These are phyloP conservation scores for Protosalanx chinensis DNA, from an alignment of 2,797 vertebrate genomes.

Conservation along the genomic window DNA sequence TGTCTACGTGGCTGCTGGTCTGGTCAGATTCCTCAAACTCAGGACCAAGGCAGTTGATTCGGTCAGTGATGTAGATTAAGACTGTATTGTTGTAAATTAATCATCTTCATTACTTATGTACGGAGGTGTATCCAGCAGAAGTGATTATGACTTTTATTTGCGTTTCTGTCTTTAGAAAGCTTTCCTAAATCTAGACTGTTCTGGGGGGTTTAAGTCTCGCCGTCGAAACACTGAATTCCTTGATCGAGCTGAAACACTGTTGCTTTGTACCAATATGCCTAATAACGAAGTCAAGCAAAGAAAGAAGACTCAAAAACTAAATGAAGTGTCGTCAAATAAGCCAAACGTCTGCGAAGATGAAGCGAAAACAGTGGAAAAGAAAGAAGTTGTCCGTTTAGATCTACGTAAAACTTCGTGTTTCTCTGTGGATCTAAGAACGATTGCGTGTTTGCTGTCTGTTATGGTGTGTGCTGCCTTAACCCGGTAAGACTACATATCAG, in stretches of 20 bases:
- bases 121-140: not conserved
- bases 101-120: not conserved
- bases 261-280: conserved; percentile 57
- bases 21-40: not conserved
- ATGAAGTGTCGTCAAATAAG: conserved; percentile 34
- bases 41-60: not conserved
- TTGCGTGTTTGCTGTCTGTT: conserved; percentile 61
- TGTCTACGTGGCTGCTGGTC: conserved; percentile 10
- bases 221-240: not conserved
- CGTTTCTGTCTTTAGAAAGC: not conserved
- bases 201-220: not conserved
- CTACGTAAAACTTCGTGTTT: conserved; percentile 16
- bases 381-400: conserved; percentile 7
- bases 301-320: conserved; percentile 56
- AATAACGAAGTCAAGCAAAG: conserved; percentile 67
- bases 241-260: not conserved
- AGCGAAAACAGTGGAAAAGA: conserved; percentile 19
- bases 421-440: conserved; percentile 49
- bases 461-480: conserved; percentile 54
- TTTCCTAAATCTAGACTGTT: not conserved
- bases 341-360: conserved; percentile 37
- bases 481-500: conserved; percentile 62
- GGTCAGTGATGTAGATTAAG: not conserved
- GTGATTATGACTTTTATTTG: conserved; percentile 5
- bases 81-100: not conserved